Evolutionary conservation across 2,797 vertebrate species (phyloP), one percentile per base, ranked within the genome.

Genomic region (Spinus olivaceus): DNA sequence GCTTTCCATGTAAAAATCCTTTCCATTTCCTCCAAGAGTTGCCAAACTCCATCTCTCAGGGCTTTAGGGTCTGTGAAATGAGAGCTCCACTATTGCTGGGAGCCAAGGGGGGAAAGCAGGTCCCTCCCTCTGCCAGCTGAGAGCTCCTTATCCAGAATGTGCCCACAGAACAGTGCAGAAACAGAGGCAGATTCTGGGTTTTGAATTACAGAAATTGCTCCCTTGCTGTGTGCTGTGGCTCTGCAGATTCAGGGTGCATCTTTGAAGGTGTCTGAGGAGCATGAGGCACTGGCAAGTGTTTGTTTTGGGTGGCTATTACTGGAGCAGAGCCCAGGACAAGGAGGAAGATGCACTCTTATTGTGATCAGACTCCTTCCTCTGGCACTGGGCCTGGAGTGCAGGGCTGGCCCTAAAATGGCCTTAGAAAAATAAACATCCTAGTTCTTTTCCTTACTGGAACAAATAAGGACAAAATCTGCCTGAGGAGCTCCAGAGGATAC

Each of bases 71-170:
- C 59, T 70, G 44, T 51, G 71, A 44, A 54, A n/a, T 27, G 46
- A n/a, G 10, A 79, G 6, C 35, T 66, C 35, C 1, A 1, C 59
- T 64, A 1, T 8, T 10, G 1, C 24, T 15, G 1, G 6, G 27
- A 24, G 33, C 47, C 18, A 21, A 54, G 21, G 9, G 12, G 47
- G 12, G 10, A 12, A 41, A 37, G 24, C 12, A 47, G 28, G 9
- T 35, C 6, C 37, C 6, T 11, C 13, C 1, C 2, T 6, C 60
- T 53, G n/a, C 39, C 65, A 44, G 42, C 87, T 44, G 2, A 30
- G 66, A 66, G 65, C 65, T 49, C 12, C n/a, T 88, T 39, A 16
- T 20, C 32, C 59, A 53, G 51, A 59, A 63, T 0, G 0, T 30
- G 44, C 50, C 3, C 2, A 16, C 59, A 42, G 20, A 37, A 18